Base-by-base conservation (phyloP, 2,113 vertebrate genomes). In the Smithornis capensis region DNA sequence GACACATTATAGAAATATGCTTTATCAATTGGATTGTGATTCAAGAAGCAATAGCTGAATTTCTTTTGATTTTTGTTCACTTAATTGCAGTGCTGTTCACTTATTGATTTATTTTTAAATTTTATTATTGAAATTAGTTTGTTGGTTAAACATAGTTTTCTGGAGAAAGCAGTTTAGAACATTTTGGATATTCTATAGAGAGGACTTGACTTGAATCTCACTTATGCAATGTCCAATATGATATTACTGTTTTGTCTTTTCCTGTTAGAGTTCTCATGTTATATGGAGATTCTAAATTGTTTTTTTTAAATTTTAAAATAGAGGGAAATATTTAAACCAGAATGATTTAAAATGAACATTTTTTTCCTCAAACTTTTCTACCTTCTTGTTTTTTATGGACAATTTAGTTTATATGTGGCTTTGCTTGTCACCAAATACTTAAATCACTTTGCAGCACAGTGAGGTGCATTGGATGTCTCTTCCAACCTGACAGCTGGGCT, bases 191-290 rank as follows among this genome's bases (percentile, higher is more conserved):
- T 45, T 89, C 19, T 22, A 10, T 19, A 10, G 3, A 24, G 11
- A 69, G 16, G 7, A 19, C 14, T 52, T 92, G 50, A 67, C 57
- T 57, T 42, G 29, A 13, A 35, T 65, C 50, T 81, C 29, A 37
- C 16, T 59, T 44, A 8, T 3, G 1, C 7, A 6, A 4, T 28
- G 9, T n/a, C 37, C 33, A 5, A 0, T 49, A 17, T 40, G 16
- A 9, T 71, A 6, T 11, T 90, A 23, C 9, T 67, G 63, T 1
- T 50, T 84, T 91, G 4, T 52, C n/a, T 69, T 76, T 57, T 31
- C 23, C 19, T 55, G 4, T 7, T 55, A 35, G 19, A 50, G 12
- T 42, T 82, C 60, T 78, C 7, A 19, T n/a, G 33, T 9, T 38
- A 52, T 28, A n/a, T 2, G 2, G 4, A 4, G 27, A 27, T 57